phyloP scores from a whole-genome alignment of 2,888 invertebrate genomes.

The Tipula vernalis region DNA sequence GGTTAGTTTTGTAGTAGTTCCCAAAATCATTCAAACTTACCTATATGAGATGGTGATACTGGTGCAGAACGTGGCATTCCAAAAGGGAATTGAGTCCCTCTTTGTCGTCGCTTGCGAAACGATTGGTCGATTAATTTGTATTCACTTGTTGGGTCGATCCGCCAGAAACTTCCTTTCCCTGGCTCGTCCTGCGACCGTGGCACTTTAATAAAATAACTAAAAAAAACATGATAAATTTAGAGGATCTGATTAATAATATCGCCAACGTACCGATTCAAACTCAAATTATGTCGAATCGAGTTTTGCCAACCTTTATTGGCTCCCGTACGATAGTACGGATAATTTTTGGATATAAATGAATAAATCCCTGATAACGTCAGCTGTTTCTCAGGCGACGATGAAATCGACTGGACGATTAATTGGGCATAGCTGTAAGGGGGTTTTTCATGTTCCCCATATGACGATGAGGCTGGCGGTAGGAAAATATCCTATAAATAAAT shows the following conservation, averaged over 20 bases:
- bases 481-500: slow-evolving; percentile 24
- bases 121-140: slow-evolving; percentile 93
- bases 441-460: slow-evolving; percentile 68
- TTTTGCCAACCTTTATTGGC: slow-evolving; percentile 64
- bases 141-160: slow-evolving; percentile 93
- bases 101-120: slow-evolving; percentile 80
- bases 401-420: slow-evolving; percentile 94
- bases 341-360: slow-evolving; percentile 96
- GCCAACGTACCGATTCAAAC: slow-evolving; percentile 57
- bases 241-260: slow-evolving; percentile 41
- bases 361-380: slow-evolving; percentile 95
- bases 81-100: slow-evolving; percentile 84
- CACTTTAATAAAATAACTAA: slow-evolving; percentile 68
- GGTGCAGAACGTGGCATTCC: slow-evolving; percentile 78
- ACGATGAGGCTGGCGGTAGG: slow-evolving; percentile 36
- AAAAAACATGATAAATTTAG: slow-evolving; percentile 93
- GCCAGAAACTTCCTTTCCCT: slow-evolving; percentile 97
- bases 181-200: slow-evolving; percentile 97
- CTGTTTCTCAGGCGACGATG: slow-evolving; percentile 89
- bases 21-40: slow-evolving; percentile 41
- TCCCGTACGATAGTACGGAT: slow-evolving; percentile 89
- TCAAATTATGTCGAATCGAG: too few relatives aligned
- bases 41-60: slow-evolving; percentile 86
- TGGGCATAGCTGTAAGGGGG: slow-evolving; percentile 98
- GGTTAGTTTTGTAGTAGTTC: slow-evolving; percentile 23